Percentiles rank a stretch among this genome's conserved stretches.
Evolutionary conservation across 2,888 invertebrate genomes (phyloP).

Genomic region (Clivina fossor): DNA sequence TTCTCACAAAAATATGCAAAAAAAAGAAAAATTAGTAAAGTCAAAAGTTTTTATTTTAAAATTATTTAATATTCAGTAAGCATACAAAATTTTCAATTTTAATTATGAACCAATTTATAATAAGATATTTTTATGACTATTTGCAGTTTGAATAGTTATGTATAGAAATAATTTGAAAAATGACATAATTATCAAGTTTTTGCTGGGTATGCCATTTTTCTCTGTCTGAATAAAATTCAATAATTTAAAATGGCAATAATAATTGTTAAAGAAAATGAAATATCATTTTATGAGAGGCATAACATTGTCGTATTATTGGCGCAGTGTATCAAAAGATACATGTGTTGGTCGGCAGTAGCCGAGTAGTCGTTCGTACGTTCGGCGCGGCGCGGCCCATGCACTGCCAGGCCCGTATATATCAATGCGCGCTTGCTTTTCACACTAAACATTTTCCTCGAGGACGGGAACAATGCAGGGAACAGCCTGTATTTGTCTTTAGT

Average conservation of each 20-base stretch:
- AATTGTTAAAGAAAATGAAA: neutral
- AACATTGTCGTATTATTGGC: conserved; percentile 28
- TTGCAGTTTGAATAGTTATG: too few relatives aligned
- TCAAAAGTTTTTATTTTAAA: too few relatives aligned
- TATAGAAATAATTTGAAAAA: too few relatives aligned
- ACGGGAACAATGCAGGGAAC: conserved; percentile 64
- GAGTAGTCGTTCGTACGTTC: conserved; percentile 41
- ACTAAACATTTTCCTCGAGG: conserved; percentile 54
- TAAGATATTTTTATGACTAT: too few relatives aligned
- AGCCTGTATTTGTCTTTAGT: conserved; percentile 60
- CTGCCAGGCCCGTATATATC: conserved; percentile 50
- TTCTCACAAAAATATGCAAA: too few relatives aligned
- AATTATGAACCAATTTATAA: too few relatives aligned
- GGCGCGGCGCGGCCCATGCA: conserved; percentile 39
- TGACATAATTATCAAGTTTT: too few relatives aligned
- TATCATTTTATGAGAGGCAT: conserved; percentile 25
- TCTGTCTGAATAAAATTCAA: too few relatives aligned
- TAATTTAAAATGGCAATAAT: neutral
- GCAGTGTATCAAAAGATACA: conserved; percentile 25
- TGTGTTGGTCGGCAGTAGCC: conserved; percentile 32
- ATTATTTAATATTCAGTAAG: too few relatives aligned
- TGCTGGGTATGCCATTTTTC: too few relatives aligned
- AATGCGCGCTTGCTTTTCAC: conserved; percentile 55
- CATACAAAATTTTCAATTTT: too few relatives aligned
- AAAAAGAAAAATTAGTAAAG: too few relatives aligned